Evolutionary conservation across 2,888 invertebrate genomes (phyloP).

Genomic region (Philereme transversata): DNA sequence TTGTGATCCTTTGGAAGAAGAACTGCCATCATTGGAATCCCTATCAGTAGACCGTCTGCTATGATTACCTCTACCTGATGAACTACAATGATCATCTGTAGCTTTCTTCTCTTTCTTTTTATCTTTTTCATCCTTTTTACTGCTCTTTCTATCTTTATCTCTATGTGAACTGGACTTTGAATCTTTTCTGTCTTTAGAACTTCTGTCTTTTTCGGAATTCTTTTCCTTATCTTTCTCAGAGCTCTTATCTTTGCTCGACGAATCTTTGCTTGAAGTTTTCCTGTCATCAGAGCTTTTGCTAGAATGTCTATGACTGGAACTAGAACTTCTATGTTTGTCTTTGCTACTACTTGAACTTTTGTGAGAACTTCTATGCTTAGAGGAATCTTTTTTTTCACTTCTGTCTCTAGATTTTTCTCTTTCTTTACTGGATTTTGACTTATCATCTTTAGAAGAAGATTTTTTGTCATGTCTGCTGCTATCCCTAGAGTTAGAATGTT

Average conservation of each 20-base stretch:
- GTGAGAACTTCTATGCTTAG: conserved; percentile 70
- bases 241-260: conserved; percentile 54
- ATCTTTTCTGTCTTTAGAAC: conserved; percentile 64
- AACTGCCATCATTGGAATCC: conserved; percentile 90
- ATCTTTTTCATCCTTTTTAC: conserved; percentile 71
- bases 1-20: conserved; percentile 76
- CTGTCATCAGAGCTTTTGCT: conserved; percentile 69
- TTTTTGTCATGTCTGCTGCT: conserved; percentile 69
- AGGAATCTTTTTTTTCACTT: conserved; percentile 69
- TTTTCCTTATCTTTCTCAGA: conserved; percentile 42
- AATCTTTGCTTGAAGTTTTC: conserved; percentile 50
- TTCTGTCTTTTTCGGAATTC: conserved; percentile 60
- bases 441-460: conserved; percentile 65
- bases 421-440: conserved; percentile 66
- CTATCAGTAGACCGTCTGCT: conserved; percentile 90
- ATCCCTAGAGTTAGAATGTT: conserved; percentile 68
- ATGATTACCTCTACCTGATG: conserved; percentile 85
- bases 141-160: conserved; percentile 72
- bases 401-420: conserved; percentile 62
- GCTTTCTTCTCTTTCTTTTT: conserved; percentile 81
- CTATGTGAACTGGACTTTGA: conserved; percentile 66
- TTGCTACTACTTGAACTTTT: conserved; percentile 60
- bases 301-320: conserved; percentile 63
- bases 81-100: conserved; percentile 88
- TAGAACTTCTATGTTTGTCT: conserved; percentile 65